A percentile compares a stretch with the other conserved stretches of the same genome.
Evolutionary conservation across 2,113 vertebrate genomes (phyloP).

Genomic region (Taxidea taxus): DNA sequence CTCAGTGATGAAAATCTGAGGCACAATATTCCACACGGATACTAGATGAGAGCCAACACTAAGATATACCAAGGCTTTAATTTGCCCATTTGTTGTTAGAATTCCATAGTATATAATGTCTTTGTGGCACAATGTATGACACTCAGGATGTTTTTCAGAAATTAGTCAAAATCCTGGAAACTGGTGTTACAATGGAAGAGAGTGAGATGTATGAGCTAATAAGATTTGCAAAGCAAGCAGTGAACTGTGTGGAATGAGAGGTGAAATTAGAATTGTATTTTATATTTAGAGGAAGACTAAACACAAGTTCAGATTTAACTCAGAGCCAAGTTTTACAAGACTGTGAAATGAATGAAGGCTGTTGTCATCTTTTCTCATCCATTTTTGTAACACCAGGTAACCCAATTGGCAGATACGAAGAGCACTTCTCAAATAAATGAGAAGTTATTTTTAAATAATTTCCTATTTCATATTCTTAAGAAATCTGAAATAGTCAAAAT

Average conservation of each 20-base stretch:
- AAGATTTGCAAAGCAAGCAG: not conserved
- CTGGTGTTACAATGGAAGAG: not conserved
- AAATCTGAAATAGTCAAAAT: not conserved
- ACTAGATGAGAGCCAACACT: not conserved
- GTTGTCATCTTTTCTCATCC: not conserved
- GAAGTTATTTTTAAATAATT: not conserved
- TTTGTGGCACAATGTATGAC: not conserved
- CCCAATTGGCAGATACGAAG: not conserved
- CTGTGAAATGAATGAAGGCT: not conserved
- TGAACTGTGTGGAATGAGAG: not conserved
- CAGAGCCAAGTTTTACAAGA: not conserved
- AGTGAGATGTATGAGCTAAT: not conserved
- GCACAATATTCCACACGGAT: not conserved
- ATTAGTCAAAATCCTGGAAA: not conserved
- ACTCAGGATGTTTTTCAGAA: not conserved
- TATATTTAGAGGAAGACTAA: not conserved
- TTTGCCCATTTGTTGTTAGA: not conserved
- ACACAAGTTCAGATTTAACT: not conserved
- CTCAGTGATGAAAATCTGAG: not conserved
- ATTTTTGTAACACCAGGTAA: not conserved
- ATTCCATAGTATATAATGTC: not conserved
- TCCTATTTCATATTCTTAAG: not conserved
- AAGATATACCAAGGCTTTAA: not conserved
- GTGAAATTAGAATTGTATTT: slow-evolving; percentile 28
- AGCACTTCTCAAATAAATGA: not conserved